Evolutionary conservation across 92 coral and sea anemone species (phyloP), one percentile per base, ranked within the genome.

Genomic region (Virgularia gustaviana): DNA sequence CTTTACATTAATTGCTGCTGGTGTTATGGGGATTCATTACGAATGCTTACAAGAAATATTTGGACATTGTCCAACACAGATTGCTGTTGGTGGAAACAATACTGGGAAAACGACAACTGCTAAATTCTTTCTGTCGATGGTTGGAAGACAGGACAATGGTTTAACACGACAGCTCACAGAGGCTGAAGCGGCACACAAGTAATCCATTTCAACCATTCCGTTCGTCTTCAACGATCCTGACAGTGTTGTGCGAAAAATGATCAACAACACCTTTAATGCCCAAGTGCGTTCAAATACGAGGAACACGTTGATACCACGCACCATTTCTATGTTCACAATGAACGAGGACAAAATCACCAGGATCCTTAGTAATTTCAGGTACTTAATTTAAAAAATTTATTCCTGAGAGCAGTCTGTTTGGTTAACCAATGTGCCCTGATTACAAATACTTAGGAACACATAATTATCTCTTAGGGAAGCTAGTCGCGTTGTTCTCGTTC

Each of bases 91-190:
- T 4, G 76, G 68, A 25, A 78, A 78, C 41, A 77, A 75, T 0
- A 78, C 83, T 27, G 83, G 83, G 19, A 78, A 78, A 56, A 70
- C 78, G 5, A 77, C 77, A 0, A 67, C 83, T 8, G 47, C 53
- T 11, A 78, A 78, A 55, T 70, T 41, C 5, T 54, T 68, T 39
- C 77, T 70, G 15, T 23, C 77, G 22, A 57, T 78, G 6, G 51
- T 70, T 6, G 83, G 83, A 7, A 68, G 49, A 12, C 52, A 36
- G n/a, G n/a, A n/a, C n/a, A 3, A 27, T 31, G 10, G 13, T 29
- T 47, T 71, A 4, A 63, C 42, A 19, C 22, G 76, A 27, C 34
- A 71, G 64, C n/a, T 71, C n/a, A 29, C 28, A 9, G 43, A 71
- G 31, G 76, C 39, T 42, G 76, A 71, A 37, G 49, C 36, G 8